These are phyloP conservation scores for Pyrgus malvae DNA, from an alignment of 2,888 invertebrate species.

Conservation along the genomic window DNA sequence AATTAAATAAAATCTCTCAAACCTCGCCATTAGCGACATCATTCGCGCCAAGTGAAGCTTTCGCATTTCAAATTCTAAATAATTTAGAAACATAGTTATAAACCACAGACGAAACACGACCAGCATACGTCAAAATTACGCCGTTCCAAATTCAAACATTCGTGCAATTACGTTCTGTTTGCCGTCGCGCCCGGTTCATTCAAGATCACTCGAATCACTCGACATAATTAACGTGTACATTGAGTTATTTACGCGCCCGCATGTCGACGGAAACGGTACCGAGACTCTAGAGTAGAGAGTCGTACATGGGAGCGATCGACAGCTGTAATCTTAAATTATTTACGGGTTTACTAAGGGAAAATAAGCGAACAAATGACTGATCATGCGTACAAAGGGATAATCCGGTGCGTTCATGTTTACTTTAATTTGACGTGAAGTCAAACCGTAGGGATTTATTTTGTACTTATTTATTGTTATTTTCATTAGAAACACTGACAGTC, in stretches of 20 bases:
- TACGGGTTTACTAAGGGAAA: slow-evolving; percentile 40
- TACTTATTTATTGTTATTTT: too few species aligned
- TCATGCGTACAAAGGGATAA: slow-evolving; percentile 13
- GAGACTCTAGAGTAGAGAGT: slow-evolving; percentile 3
- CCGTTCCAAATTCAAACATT: slow-evolving; percentile 56
- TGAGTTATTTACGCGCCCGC: slow-evolving; percentile 78
- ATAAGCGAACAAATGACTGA: slow-evolving; percentile 25
- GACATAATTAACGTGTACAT: slow-evolving; percentile 71
- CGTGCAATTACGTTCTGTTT: slow-evolving; percentile 58
- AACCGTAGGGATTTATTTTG: too few species aligned
- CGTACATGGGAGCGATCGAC: slow-evolving; percentile 53
- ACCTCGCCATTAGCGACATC: too few species aligned
- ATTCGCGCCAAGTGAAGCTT: slow-evolving; percentile 4
- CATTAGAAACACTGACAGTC: neutral
- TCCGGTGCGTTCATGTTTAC: slow-evolving; percentile 5
- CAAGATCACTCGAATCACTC: slow-evolving; percentile 60
- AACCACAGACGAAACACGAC: slow-evolving; percentile 30
- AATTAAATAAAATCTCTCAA: neutral
- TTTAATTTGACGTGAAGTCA: neutral
- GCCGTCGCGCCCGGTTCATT: slow-evolving; percentile 51
- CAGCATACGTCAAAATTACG: slow-evolving; percentile 36
- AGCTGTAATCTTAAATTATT: slow-evolving; percentile 51
- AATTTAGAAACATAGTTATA: slow-evolving; percentile 21
- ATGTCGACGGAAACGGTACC: slow-evolving; percentile 58
- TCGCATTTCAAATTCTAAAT: slow-evolving; percentile 24